Evolutionary conservation across 2,113 vertebrate species (phyloP).

Genomic region (Propithecus coquereli): DNA sequence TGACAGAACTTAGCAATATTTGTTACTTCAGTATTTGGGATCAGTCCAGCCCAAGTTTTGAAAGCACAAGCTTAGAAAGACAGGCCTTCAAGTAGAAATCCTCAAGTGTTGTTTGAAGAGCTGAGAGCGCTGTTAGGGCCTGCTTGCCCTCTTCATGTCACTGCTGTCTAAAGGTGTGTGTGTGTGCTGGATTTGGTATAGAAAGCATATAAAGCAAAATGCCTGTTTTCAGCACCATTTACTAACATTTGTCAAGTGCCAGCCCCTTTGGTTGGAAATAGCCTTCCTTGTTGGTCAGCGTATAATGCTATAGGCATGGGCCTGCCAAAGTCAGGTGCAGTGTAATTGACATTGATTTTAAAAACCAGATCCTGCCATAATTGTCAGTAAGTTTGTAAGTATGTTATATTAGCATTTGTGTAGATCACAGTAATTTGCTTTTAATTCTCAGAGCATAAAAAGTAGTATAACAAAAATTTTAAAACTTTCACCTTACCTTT

Average conservation of each 20-base stretch:
- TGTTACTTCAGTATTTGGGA: conserved; percentile 76
- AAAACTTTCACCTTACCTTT: not conserved
- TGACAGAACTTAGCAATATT: conserved; percentile 72
- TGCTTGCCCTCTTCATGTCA: conserved; percentile 27
- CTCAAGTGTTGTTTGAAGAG: conserved; percentile 55
- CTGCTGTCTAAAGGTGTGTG: not conserved
- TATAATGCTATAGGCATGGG: not conserved
- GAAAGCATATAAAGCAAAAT: not conserved
- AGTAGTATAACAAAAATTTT: not conserved
- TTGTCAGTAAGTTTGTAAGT: not conserved
- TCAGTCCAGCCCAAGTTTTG: conserved; percentile 60
- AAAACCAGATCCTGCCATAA: not conserved
- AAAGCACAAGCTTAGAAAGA: conserved; percentile 63
- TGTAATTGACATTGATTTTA: conserved; percentile 9
- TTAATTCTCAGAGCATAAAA: conserved; percentile 4
- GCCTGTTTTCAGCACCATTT: not conserved
- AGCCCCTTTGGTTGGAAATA: conserved; percentile 1
- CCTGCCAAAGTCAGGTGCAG: conserved; percentile 3
- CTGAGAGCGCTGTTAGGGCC: conserved; percentile 11
- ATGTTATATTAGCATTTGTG: not conserved
- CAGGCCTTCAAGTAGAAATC: conserved; percentile 54
- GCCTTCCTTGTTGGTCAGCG: not conserved
- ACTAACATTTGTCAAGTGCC: conserved; percentile 31
- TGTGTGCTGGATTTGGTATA: not conserved
- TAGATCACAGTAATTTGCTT: not conserved